Conservation (phyloP, 2,113 vertebrate species). For the Nestor notabilis region DNA sequence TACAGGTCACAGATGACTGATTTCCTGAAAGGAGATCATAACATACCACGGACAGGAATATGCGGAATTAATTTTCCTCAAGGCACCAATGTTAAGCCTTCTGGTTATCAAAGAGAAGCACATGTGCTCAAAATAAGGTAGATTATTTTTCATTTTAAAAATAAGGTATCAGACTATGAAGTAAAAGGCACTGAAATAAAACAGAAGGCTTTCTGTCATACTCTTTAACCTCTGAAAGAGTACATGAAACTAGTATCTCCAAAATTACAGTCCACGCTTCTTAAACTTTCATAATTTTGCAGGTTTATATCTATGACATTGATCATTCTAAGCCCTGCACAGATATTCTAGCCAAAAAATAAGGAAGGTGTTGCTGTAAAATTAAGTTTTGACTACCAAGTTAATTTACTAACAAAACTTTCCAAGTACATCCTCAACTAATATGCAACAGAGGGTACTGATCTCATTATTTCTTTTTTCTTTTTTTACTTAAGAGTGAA, state of each 20-base stretch:
- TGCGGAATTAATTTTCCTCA: background rate
- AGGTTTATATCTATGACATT: background rate
- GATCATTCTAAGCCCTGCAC: background rate
- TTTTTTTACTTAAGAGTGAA: background rate
- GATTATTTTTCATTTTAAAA: background rate
- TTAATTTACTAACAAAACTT: background rate
- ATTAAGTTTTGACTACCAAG: background rate
- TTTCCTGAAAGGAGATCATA: background rate
- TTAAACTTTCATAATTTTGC: background rate
- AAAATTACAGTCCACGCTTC: background rate
- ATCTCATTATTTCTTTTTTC: background rate
- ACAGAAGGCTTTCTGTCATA: background rate
- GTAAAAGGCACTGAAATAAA: background rate
- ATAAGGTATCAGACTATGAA: background rate
- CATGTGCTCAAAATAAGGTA: background rate
- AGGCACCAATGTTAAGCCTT: background rate
- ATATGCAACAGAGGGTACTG: background rate
- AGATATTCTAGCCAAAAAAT: background rate
- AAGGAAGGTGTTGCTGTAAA: background rate
- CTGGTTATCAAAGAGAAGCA: background rate
- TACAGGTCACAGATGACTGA: background rate
- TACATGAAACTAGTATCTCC: background rate
- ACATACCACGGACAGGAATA: background rate
- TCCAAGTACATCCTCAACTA: background rate
- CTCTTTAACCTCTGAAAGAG: background rate